These are phyloP conservation scores for Hyla sarda DNA, from an alignment of 2,113 vertebrate species.

Conservation along the genomic window DNA sequence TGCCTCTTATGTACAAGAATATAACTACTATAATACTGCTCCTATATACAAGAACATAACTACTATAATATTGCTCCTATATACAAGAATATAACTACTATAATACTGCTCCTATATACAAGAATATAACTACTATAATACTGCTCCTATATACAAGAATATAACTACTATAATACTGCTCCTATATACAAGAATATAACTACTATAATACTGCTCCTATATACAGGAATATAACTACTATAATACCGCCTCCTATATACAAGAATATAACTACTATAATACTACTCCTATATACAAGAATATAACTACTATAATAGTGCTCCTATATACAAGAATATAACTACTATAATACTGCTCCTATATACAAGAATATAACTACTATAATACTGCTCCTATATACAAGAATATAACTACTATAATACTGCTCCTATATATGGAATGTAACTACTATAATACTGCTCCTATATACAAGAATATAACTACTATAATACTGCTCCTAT, in stretches of 20 bases:
- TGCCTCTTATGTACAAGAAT: too few species aligned
- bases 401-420: constrained; percentile 3
- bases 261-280: not conserved
- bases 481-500: not conserved
- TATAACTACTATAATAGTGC: constrained; percentile 4
- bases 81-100: too few species aligned
- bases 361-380: not conserved
- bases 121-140: too few species aligned
- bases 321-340: constrained; percentile 1
- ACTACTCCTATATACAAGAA: not conserved
- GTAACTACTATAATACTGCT: constrained; percentile 4
- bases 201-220: too few species aligned
- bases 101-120: too few species aligned
- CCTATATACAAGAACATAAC: too few species aligned
- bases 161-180: too few species aligned
- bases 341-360: not conserved
- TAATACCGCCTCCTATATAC: not conserved
- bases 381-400: not conserved
- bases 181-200: too few species aligned
- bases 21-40: too few species aligned
- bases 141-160: too few species aligned
- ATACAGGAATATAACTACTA: not conserved
- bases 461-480: not conserved
- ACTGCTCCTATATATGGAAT: not conserved
- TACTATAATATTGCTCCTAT: too few species aligned